Evolutionary conservation across 2,888 invertebrate genomes (phyloP), one percentile per base, ranked within the genome.

Genomic region (Drosophila eohydei): DNA sequence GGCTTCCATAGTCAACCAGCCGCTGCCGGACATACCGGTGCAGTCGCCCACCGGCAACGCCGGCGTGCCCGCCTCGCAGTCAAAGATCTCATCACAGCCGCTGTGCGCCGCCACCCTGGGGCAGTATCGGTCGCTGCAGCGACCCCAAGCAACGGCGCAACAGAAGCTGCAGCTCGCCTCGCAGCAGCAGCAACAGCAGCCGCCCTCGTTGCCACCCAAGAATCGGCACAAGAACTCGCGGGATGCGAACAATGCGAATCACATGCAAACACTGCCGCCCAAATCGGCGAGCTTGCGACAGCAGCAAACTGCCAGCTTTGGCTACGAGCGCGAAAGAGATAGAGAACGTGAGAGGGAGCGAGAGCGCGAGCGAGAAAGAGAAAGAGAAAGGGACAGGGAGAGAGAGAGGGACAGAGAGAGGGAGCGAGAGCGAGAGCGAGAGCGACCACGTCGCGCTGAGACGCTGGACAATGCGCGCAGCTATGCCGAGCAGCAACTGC

Each of bases 71-170:
- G 56, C 65, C 16, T 14, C 67, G 30, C 83, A 80, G 34, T 86
- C 92, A 3, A 93, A 93, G 80, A 93, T 92, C 69, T 91, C 91
- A n/a, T 89, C 92, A 56, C 93, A 93, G 75, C 93, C 93, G 26
- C 78, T 93, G 32, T 93, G 92, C 63, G 93, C 92, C 5, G 92
- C 93, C 48, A 93, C 94, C 58, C 90, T 95, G 7, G 92, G 93
- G 40, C 94, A 95, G 79, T 95, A 95, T 89, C 93, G 95, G 50
- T 95, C 95, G 30, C 91, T 95, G 52, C 95, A 95, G 82, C 93
- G 95, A 0, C 95, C 95, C 0, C 89, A 92, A 38, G 75, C 89
- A 3, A 52, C 83, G 16, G 56, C 71, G 26, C 78, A 90, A 21
- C 88, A 91, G 51, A 92, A 92, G 72, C 44, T 92, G 61, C 90